These are phyloP conservation scores for Stictonetta naevosa DNA, from an alignment of 2,113 vertebrate species.

Conservation along the genomic window DNA sequence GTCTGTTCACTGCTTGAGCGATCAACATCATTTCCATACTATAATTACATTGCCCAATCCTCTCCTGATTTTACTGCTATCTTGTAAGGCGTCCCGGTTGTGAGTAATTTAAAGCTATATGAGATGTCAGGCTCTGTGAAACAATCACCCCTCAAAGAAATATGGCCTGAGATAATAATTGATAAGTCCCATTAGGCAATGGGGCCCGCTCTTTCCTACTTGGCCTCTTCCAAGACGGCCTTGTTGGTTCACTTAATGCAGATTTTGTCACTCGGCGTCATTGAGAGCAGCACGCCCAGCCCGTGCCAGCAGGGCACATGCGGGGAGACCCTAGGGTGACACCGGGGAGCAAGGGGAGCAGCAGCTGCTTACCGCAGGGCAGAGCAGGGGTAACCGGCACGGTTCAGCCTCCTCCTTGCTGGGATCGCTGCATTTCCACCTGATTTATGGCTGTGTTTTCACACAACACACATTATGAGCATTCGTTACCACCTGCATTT, in stretches of 20 bases:
- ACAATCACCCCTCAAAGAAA: conserved; percentile 88
- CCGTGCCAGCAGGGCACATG: background rate
- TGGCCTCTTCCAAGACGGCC: conserved; percentile 72
- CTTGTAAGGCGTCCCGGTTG: conserved; percentile 82
- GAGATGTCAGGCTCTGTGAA: conserved; percentile 87
- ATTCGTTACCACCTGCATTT: background rate
- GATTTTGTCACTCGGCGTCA: conserved; percentile 24
- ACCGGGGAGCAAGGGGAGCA: background rate
- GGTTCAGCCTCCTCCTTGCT: rapidly evolving
- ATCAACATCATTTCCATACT: conserved; percentile 95
- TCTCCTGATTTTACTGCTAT: conserved; percentile 89
- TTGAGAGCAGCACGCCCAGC: background rate
- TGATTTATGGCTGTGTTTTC: background rate
- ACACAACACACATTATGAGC: rapidly evolving
- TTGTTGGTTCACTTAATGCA: conserved; percentile 55
- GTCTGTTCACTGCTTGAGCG: conserved; percentile 86
- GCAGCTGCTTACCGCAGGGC: background rate
- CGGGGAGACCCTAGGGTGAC: background rate
- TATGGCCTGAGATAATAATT: conserved; percentile 87
- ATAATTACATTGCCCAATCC: conserved; percentile 94
- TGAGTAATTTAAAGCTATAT: conserved; percentile 91
- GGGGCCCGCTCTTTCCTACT: conserved; percentile 69
- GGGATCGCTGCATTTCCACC: too few relatives aligned
- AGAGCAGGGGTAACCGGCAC: background rate
- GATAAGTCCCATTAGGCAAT: conserved; percentile 87